Conservation (phyloP, 2,888 invertebrate genomes). For the Isoperla grammatica region DNA sequence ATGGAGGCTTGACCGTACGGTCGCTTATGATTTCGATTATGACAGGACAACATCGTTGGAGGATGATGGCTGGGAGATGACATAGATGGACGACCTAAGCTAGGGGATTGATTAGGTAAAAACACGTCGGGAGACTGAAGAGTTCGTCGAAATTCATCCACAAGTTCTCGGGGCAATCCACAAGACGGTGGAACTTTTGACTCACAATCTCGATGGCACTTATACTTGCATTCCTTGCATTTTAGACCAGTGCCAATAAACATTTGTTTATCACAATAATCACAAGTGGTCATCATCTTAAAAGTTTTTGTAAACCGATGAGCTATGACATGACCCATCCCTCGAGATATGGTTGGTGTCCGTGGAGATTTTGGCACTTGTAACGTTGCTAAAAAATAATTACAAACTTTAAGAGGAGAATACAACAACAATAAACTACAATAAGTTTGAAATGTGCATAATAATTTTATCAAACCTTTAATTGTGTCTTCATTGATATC, state of each 20-base stretch:
- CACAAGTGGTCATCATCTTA: constrained; percentile 84
- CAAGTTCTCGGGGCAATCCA: constrained; percentile 78
- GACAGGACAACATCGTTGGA: constrained; percentile 38
- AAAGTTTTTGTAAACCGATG: constrained; percentile 87
- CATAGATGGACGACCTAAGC: constrained; percentile 44
- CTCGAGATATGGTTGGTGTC: constrained; percentile 67
- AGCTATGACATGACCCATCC: constrained; percentile 84
- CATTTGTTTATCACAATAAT: constrained; percentile 85
- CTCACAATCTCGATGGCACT: constrained; percentile 83
- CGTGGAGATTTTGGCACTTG: constrained; percentile 65
- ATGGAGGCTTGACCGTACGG: constrained; percentile 53
- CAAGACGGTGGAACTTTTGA: constrained; percentile 89
- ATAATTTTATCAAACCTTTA: constrained; percentile 39
- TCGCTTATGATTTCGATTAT: constrained; percentile 40
- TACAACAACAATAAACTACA: background rate
- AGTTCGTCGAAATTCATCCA: constrained; percentile 60
- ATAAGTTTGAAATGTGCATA: background rate
- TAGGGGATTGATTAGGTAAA: constrained; percentile 44
- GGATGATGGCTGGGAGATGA: constrained; percentile 44
- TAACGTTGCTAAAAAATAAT: constrained; percentile 40
- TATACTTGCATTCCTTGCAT: constrained; percentile 94
- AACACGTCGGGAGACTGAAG: constrained; percentile 39
- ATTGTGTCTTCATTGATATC: constrained; percentile 49
- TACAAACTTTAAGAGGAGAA: background rate
- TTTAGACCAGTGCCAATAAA: constrained; percentile 73